A percentile compares a stretch with the other conserved stretches of the same genome.
phyloP scores from a whole-genome alignment of 2,797 vertebrate species.

The Gymnoscopelus braueri region DNA sequence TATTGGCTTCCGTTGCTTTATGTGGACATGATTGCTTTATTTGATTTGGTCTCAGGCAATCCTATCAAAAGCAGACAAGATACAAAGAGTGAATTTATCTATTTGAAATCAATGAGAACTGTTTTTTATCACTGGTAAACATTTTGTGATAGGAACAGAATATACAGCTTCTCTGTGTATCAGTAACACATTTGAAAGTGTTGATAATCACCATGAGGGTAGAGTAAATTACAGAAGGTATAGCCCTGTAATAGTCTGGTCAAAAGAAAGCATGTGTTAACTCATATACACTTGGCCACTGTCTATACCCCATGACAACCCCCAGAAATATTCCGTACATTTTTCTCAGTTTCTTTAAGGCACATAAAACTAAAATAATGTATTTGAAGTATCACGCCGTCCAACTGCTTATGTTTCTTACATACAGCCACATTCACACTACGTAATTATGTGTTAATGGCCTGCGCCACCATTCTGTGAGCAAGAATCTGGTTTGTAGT shows the following conservation, averaged over 20 bases:
- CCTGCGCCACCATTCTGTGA: slow-evolving; percentile 60
- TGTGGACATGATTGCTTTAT: slow-evolving; percentile 12
- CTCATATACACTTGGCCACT: slow-evolving; percentile 10
- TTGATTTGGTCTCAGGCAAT: background rate
- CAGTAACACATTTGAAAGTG: background rate
- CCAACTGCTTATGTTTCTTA: slow-evolving; percentile 66
- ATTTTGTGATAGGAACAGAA: background rate
- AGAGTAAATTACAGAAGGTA: slow-evolving; percentile 1
- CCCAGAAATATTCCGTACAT: slow-evolving; percentile 45
- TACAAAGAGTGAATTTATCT: background rate
- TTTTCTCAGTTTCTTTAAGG: slow-evolving; percentile 61
- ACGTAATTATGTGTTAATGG: slow-evolving; percentile 77
- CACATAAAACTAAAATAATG: slow-evolving; percentile 51
- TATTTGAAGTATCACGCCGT: slow-evolving; percentile 30
- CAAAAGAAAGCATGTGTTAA: slow-evolving; percentile 18
- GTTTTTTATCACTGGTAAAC: background rate
- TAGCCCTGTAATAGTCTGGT: slow-evolving; percentile 1
- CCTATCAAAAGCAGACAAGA: background rate
- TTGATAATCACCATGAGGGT: background rate
- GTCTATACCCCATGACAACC: slow-evolving; percentile 22
- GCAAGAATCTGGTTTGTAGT: slow-evolving; percentile 63
- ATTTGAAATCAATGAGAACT: slow-evolving; percentile 1
- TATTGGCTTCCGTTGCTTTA: slow-evolving; percentile 8
- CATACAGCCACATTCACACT: slow-evolving; percentile 65
- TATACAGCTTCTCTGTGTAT: background rate